Evolutionary conservation across 2,797 vertebrate species (phyloP), one percentile per base, ranked within the genome.

Genomic region (Arremon brunneinucha): DNA sequence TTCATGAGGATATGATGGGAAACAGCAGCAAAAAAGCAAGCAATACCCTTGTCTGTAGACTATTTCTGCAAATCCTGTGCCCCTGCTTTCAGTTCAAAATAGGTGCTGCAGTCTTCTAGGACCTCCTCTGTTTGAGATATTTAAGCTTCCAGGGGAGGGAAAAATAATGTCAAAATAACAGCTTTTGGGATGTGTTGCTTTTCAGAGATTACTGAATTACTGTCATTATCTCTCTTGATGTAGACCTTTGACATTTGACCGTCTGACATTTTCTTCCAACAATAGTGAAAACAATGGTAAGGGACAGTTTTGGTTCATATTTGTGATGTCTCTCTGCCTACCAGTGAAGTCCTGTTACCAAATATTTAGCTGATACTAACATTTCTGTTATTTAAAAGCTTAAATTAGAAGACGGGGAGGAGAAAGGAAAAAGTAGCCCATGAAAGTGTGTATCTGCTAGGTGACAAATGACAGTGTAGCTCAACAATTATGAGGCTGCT

Each of bases 331-430:
- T 56, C 21, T 87, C 39, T 85, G 75, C 50, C 52, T 74, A 18
- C 17, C 11, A 32, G 22, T 64, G 49, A 67, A 80, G 11, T 49
- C 23, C 21, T 74, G 12, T 77, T 87, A n/a, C 14, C 39, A 62
- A 69, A 47, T n/a, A 9, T 71, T 83, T 60, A 77, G 32, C 34
- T 28, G n/a, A 9, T 68, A 47, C 27, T 75, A 81, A 62, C n/a
- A n/a, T 35, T 65, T 41, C 34, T 91, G 9, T 47, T 67, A 44
- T 32, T 52, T 53, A 69, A 71, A 72, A 55, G 11, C 37, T 86
- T 75, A 55, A 72, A 72, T 43, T 37, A 21, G 23, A 13, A 21
- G 23, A 13, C 9, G 14, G 4, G 0, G 4, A 6, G 5, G 1
- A 3, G 8, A 32, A 32, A 1, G 4, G 2, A 18, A 23, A 37